Evolutionary conservation across 2,113 vertebrate genomes (phyloP), one percentile per base, ranked within the genome.

Genomic region (Zeus faber): DNA sequence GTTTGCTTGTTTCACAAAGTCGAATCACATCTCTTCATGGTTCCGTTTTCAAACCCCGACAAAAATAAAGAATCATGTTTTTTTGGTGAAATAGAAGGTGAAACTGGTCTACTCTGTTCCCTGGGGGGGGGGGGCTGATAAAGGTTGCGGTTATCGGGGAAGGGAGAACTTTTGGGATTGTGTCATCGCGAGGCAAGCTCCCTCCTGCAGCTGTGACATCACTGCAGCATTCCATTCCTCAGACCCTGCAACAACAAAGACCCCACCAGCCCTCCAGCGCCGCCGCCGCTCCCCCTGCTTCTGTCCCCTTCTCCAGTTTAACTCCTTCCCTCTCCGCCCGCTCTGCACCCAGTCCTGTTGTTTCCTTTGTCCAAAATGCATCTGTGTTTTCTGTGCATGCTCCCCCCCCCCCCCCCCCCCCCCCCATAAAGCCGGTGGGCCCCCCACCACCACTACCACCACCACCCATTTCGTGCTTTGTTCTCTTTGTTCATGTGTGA

Each of bases 181-280:
- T 88, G 83, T 89, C 85, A 88, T 87, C 73, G 61, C 46, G 54
- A 79, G 72, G 67, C 88, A 87, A 84, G 85, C 80, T 82, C 88
- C 68, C 78, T 86, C 83, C 82, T 82, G 85, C 73, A 83, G 60
- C 75, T 47, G 76, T 89, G 86, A 89, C 86, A 84, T 89, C 85
- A 89, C 81, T 62, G 54, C 63, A 72, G 75, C 87, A 88, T 89
- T 89, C 88, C 88, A 85, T 85, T 86, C 66, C 75, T 68, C 64
- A 75, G 74, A 80, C 72, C 79, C 49, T 80, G 77, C 79, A 82
- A 85, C 83, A 82, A 82, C 85, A 82, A 63, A 83, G 78, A 81
- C 70, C 80, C 81, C 75, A 40, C 25, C 54, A 39, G 22, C 18
- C 8, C 35, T 21, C 47, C 31, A 25, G 70, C 76, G 65, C 68